A percentile compares a stretch with the other conserved stretches of the same genome.
Conservation (phyloP, 2,113 vertebrate genomes). For the Plecturocebus donacophilus region DNA sequence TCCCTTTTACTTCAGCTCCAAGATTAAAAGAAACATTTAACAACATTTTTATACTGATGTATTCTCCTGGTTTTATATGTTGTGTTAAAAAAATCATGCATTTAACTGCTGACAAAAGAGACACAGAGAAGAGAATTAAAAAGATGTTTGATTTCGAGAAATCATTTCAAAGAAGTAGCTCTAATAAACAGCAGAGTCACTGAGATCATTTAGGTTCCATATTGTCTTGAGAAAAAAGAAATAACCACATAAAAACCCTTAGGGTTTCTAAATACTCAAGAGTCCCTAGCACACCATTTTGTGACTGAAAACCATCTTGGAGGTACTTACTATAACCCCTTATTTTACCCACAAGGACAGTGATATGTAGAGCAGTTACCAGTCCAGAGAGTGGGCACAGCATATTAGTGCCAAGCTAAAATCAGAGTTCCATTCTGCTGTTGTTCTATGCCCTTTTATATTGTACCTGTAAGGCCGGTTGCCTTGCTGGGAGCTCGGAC, state of each 20-base stretch:
- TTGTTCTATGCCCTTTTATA: not conserved
- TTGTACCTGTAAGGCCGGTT: no score
- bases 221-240: not conserved
- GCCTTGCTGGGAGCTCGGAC: no score
- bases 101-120: not conserved
- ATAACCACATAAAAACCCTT: not conserved
- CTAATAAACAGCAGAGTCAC: not conserved
- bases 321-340: not conserved
- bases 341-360: not conserved
- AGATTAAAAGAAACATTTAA: constrained; percentile 13
- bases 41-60: not conserved
- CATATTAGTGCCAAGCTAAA: not conserved
- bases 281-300: not conserved
- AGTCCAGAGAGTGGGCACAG: not conserved
- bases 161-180: not conserved
- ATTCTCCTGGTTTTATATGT: not conserved
- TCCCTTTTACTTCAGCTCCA: not conserved
- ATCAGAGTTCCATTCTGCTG: not conserved
- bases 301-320: not conserved
- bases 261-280: not conserved
- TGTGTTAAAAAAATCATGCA: not conserved
- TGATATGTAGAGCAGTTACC: not conserved
- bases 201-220: not conserved
- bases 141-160: not conserved
- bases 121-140: not conserved